phyloP scores from a whole-genome alignment of 2,797 vertebrate species.

The Hyperoplus lanceolatus region DNA sequence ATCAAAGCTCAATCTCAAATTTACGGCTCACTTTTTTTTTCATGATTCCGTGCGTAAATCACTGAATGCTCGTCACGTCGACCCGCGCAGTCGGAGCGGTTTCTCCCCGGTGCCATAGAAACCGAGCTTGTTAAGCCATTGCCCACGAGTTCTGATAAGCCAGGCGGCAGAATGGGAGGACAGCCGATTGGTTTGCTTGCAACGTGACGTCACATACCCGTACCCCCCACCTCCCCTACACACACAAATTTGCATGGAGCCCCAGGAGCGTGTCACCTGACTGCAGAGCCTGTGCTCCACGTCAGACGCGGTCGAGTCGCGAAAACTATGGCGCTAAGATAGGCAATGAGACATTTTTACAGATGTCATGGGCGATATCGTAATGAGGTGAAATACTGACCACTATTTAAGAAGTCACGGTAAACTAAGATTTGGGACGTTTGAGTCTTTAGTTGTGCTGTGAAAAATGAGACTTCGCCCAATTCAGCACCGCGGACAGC shows the following conservation, averaged over 20 bases:
- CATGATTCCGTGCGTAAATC: neutral
- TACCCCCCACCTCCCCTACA: neutral
- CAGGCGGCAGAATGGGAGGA: slow-evolving; percentile 40
- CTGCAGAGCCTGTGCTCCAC: slow-evolving; percentile 10
- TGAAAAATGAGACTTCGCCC: neutral
- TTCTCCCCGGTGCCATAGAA: slow-evolving; percentile 78
- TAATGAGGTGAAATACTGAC: neutral
- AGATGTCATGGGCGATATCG: neutral
- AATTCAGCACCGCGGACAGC: slow-evolving; percentile 84
- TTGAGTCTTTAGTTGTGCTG: neutral
- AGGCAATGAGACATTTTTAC: neutral
- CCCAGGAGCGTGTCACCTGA: slow-evolving; percentile 57
- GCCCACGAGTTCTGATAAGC: slow-evolving; percentile 78
- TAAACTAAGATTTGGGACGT: neutral
- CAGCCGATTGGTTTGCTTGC: slow-evolving; percentile 66
- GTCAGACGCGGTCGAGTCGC: neutral
- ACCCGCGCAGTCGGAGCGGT: slow-evolving; percentile 49
- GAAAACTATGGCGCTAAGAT: neutral
- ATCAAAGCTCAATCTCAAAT: neutral
- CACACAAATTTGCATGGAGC: too few species aligned
- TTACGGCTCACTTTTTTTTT: neutral
- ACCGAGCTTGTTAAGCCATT: slow-evolving; percentile 68
- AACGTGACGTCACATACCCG: slow-evolving; percentile 57
- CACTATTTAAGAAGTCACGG: neutral
- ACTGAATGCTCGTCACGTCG: slow-evolving; percentile 24